A percentile compares a stretch with the other conserved stretches of the same genome.
Conservation (phyloP, 2,797 vertebrate genomes). For the Sparus aurata region DNA sequence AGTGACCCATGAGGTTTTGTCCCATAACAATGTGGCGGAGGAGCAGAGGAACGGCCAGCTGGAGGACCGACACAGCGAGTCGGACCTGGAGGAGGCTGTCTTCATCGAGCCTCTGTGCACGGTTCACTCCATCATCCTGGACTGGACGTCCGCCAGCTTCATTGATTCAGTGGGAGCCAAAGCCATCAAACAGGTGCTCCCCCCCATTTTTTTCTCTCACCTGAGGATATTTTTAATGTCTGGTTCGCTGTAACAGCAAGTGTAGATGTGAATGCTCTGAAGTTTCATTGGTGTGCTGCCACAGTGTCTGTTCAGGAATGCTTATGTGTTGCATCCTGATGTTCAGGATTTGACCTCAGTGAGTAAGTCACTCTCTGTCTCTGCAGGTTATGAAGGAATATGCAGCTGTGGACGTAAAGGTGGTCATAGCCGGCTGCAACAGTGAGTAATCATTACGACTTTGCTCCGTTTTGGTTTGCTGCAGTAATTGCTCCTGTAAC, state of each 20-base stretch:
- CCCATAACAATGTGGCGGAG: slow-evolving; percentile 52
- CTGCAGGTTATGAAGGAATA: slow-evolving; percentile 94
- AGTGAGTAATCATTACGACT: slow-evolving; percentile 85
- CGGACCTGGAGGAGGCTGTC: slow-evolving; percentile 79
- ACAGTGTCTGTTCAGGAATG: not conserved
- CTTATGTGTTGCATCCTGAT: not conserved
- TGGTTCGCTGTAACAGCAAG: no score
- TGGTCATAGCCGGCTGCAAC: slow-evolving; percentile 90
- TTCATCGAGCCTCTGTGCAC: slow-evolving; percentile 82
- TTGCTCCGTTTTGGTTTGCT: not conserved
- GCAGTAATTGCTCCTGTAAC: not conserved
- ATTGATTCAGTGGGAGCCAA: slow-evolving; percentile 96
- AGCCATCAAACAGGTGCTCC: slow-evolving; percentile 89
- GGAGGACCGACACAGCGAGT: slow-evolving; percentile 58
- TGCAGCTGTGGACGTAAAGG: slow-evolving; percentile 85
- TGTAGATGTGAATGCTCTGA: not conserved
- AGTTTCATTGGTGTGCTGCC: not conserved
- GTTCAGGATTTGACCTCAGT: not conserved
- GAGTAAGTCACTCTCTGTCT: slow-evolving; percentile 11
- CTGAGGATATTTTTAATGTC: not conserved
- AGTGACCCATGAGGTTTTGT: slow-evolving; percentile 86
- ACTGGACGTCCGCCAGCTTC: slow-evolving; percentile 92
- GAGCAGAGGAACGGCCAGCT: slow-evolving; percentile 84
- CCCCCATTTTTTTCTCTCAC: not conserved
- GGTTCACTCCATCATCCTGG: slow-evolving; percentile 90